Evolutionary conservation across 2,888 invertebrate genomes (phyloP), one percentile per base, ranked within the genome.

Genomic region (Catotricha subobsoleta): DNA sequence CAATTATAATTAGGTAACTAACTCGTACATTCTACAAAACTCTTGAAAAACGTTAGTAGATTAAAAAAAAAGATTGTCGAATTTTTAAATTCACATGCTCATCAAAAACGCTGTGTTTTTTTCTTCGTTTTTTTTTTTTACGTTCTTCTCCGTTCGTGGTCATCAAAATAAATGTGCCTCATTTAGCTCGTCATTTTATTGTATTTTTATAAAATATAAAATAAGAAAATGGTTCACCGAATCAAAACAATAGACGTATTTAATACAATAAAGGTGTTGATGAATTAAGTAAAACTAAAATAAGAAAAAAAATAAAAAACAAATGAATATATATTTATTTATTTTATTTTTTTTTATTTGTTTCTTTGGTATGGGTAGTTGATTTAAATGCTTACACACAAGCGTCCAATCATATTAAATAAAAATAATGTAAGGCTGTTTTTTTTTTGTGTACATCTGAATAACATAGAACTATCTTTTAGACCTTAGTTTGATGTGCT

Each of bases 191-290:
- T 36, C 25, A 34, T 34, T 34, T 21, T 20, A 20, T 34, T 34
- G 20, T 34, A 33, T 18, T 33, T 33, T 33, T 16, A 19, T 33
- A 8, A 21, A 34, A 8, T 25, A 25, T 25, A 25, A 25, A 21
- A 25, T 16, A 23, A 3, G 36, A 36, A 36, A 25, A 36, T 36
- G 36, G 36, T 36, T 36, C 21, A 36, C 21, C 15, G 25, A 36
- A 23, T 36, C 36, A 36, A 36, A 36, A 36, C 36, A 36, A 36
- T 36, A 36, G 36, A 36, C 36, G 36, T 36, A 23, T 36, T 36
- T 21, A 36, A 8, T 8, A 25, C 10, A 25, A 25, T 25, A 10
- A 10, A 10, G 10, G 10, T 10, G 25, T 25, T 25, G 6, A 8
- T 25, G 6, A 8, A 8, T 25, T 25, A 6, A 6, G 10, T 25